A percentile compares a stretch with the other conserved stretches of the same genome.
These are phyloP conservation scores for Halichoeres trimaculatus DNA, from an alignment of 2,113 vertebrate species.

Conservation along the genomic window DNA sequence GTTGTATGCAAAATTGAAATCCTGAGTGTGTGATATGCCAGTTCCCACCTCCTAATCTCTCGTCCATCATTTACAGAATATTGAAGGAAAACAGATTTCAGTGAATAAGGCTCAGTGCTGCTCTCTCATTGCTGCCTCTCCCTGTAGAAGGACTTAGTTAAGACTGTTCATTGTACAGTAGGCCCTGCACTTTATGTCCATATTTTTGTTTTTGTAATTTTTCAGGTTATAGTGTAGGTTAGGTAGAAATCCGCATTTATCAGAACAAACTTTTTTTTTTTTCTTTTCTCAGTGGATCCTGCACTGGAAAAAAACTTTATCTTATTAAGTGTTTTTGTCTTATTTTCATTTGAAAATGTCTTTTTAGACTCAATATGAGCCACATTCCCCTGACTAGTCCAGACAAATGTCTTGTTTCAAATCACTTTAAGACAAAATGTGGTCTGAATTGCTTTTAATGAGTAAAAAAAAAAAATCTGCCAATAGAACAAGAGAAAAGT, in stretches of 20 bases:
- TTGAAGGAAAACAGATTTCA: constrained; percentile 29
- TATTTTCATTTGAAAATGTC: too few relatives aligned
- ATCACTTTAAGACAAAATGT: too few relatives aligned
- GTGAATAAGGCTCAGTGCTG: constrained; percentile 17
- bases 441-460: too few relatives aligned
- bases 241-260: too few relatives aligned
- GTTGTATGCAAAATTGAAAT: constrained; percentile 26
- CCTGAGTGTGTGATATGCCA: not conserved
- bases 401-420: too few relatives aligned
- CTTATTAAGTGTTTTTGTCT: too few relatives aligned
- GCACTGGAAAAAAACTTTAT: too few relatives aligned
- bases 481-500: too few relatives aligned
- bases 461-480: too few relatives aligned
- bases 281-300: not conserved
- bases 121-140: not conserved
- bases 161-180: constrained; percentile 38
- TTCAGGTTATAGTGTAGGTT: constrained; percentile 3
- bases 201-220: not conserved
- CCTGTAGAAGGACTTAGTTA: constrained; percentile 33
- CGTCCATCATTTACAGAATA: constrained; percentile 13
- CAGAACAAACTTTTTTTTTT: not conserved
- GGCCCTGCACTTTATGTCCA: constrained; percentile 69
- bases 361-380: too few relatives aligned
- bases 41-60: not conserved
- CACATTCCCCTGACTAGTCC: too few relatives aligned